A percentile compares a stretch with the other conserved stretches of the same genome.
phyloP scores from a whole-genome alignment of 2,113 vertebrate species.

The Oryctolagus cuniculus region mOryCun1.1 NC_091444.1:40312501-40313000 shows the following conservation, averaged over 20 bases:
- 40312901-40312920: no score
- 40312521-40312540: neutral
- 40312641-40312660: slow-evolving; percentile 43
- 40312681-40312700: slow-evolving; percentile 28
- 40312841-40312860: no score
- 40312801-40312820: no score
- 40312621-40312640: neutral
- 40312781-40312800: slow-evolving; percentile 34
- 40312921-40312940: no score
- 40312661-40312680: neutral
- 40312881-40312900: no score
- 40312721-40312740: slow-evolving; percentile 4
- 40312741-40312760: slow-evolving; percentile 59
- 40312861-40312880: no score
- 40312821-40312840: no score
- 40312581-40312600: neutral
- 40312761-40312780: slow-evolving; percentile 65
- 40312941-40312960: no score
- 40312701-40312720: slow-evolving; percentile 32
- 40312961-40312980: no score
- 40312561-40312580: no score
- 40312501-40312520: neutral
- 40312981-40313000: no score
- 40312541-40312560: slow-evolving; percentile 14
- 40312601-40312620: neutral